phyloP scores from a whole-genome alignment of 2,113 vertebrate genomes.

The Heterocephalus glaber region DNA sequence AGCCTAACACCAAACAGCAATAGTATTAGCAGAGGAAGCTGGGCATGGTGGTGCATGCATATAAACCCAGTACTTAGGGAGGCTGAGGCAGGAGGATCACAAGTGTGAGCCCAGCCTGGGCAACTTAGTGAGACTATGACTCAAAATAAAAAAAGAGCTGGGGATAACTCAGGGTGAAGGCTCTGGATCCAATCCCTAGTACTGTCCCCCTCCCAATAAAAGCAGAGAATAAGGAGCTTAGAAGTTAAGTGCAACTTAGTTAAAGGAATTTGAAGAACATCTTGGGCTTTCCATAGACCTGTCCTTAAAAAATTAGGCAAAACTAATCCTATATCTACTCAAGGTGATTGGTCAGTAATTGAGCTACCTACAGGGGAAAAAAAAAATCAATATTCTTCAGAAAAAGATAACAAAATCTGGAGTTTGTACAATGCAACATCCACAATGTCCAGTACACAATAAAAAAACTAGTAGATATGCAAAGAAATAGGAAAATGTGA shows the following conservation, averaged over 20 bases:
- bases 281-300: not conserved
- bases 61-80: not conserved
- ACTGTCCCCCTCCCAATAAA: not conserved
- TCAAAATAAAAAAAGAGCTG: not conserved
- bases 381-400: not conserved
- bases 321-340: not conserved
- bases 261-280: not conserved
- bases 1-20: not conserved
- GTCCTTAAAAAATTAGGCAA: not conserved
- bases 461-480: not conserved
- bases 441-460: not conserved
- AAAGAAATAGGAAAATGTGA: not conserved
- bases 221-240: not conserved
- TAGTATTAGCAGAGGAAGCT: not conserved
- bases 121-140: not conserved
- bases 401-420: not conserved
- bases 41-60: not conserved
- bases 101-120: not conserved
- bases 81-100: not conserved
- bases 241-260: not conserved
- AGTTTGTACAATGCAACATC: not conserved
- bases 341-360: not conserved
- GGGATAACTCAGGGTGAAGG: not conserved
- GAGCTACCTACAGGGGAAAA: not conserved
- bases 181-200: not conserved